phyloP scores from a whole-genome alignment of 2,888 invertebrate species.

The Scaptomyza tumidula region DNA sequence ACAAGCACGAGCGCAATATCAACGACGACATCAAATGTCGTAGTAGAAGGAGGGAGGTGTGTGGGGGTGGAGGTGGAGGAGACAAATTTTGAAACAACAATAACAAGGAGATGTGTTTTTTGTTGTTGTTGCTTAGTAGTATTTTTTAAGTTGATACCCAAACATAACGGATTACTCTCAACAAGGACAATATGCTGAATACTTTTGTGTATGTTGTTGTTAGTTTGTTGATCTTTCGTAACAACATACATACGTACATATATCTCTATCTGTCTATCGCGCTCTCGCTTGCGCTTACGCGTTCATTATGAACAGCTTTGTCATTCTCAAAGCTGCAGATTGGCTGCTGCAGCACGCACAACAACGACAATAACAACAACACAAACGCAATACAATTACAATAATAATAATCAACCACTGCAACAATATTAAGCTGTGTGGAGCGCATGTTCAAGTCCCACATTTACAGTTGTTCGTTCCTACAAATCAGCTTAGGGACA shows the following conservation, averaged over 20 bases:
- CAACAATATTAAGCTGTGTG: conserved; percentile 30
- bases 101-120: neutral
- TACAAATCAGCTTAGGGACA: conserved; percentile 67
- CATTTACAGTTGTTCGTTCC: conserved; percentile 67
- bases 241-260: too few relatives aligned
- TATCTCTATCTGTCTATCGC: neutral
- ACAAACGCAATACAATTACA: neutral
- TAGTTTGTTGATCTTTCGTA: neutral
- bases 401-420: conserved; percentile 41
- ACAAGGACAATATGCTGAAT: neutral
- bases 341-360: conserved; percentile 59
- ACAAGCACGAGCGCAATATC: conserved; percentile 52
- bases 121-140: neutral
- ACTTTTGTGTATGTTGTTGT: neutral
- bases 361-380: conserved; percentile 55
- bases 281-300: neutral
- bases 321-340: conserved; percentile 43
- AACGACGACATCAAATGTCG: conserved; percentile 54
- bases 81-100: conserved; percentile 25
- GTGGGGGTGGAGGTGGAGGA: neutral
- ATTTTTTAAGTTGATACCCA: neutral
- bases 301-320: conserved; percentile 24
- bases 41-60: conserved; percentile 20
- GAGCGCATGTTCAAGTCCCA: conserved; percentile 54
- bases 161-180: neutral